Conservation (phyloP, 2,888 invertebrate genomes). For the Arctia plantaginis region DNA sequence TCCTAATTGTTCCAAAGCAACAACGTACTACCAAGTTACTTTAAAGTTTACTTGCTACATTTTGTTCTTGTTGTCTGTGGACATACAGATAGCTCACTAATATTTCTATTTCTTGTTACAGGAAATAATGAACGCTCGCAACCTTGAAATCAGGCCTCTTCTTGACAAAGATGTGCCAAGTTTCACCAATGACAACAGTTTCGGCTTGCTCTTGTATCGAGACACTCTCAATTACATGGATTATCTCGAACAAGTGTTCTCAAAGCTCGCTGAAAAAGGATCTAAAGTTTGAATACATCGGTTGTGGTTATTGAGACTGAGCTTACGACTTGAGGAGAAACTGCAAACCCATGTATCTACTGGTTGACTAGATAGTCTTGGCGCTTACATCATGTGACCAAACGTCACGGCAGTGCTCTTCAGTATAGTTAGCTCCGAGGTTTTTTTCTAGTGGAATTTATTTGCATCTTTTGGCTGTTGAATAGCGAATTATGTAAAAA, state of each 20-base stretch:
- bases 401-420: constrained; percentile 50
- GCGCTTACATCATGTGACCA: constrained; percentile 46
- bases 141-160: constrained; percentile 68
- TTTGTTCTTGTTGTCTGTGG: neutral
- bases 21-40: neutral
- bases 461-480: constrained; percentile 74
- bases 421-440: constrained; percentile 59
- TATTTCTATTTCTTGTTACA: constrained; percentile 56
- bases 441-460: constrained; percentile 63
- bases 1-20: neutral
- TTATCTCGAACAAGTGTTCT: constrained; percentile 74
- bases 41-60: neutral
- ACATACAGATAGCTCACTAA: neutral
- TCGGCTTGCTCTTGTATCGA: constrained; percentile 70
- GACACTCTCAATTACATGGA: constrained; percentile 79
- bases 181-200: constrained; percentile 58
- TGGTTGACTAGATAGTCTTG: constrained; percentile 57
- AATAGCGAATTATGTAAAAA: constrained; percentile 71
- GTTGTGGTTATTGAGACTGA: constrained; percentile 58
- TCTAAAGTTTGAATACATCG: constrained; percentile 56
- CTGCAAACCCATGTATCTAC: constrained; percentile 38
- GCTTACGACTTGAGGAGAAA: constrained; percentile 51
- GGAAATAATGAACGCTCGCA: constrained; percentile 74
- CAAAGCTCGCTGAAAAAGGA: constrained; percentile 64
- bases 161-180: constrained; percentile 68